Percentiles rank a stretch among this genome's conserved stretches.
phyloP scores from a whole-genome alignment of 2,888 invertebrate species.

The Rutpela maculata region DNA sequence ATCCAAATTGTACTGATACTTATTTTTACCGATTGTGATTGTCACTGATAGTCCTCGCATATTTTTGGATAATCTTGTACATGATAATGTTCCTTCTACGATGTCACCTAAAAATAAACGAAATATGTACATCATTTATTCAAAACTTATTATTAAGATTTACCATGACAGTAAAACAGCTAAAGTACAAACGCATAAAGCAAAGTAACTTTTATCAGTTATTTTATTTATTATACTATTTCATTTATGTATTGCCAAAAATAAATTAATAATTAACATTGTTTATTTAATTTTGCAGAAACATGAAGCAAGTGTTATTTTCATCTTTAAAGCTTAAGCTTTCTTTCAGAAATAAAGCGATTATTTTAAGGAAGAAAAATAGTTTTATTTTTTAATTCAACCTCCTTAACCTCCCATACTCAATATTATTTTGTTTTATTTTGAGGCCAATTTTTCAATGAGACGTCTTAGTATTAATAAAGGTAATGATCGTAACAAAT shows the following conservation, averaged over 20 bases:
- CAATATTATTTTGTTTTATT: too few species aligned
- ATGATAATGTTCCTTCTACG: constrained; percentile 83
- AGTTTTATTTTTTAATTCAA: neutral
- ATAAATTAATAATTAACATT: constrained; percentile 4
- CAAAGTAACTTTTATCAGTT: neutral
- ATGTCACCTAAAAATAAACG: constrained; percentile 75
- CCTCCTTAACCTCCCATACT: too few species aligned
- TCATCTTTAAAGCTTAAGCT: neutral
- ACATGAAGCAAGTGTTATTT: neutral
- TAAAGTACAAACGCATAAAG: neutral
- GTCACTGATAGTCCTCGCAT: constrained; percentile 84
- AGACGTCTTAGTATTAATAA: too few species aligned
- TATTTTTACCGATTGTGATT: constrained; percentile 80
- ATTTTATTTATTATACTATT: neutral
- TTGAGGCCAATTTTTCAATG: too few species aligned
- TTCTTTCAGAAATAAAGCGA: neutral
- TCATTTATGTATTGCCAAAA: neutral
- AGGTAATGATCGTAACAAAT: too few species aligned
- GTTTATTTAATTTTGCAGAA: neutral
- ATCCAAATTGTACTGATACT: constrained; percentile 80
- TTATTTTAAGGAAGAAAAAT: neutral
- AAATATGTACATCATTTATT: constrained; percentile 5
- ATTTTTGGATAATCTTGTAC: constrained; percentile 84
- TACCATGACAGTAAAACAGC: neutral
- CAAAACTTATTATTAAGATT: neutral